phyloP scores from a whole-genome alignment of 2,113 vertebrate species.

The Psophia crepitans region DNA sequence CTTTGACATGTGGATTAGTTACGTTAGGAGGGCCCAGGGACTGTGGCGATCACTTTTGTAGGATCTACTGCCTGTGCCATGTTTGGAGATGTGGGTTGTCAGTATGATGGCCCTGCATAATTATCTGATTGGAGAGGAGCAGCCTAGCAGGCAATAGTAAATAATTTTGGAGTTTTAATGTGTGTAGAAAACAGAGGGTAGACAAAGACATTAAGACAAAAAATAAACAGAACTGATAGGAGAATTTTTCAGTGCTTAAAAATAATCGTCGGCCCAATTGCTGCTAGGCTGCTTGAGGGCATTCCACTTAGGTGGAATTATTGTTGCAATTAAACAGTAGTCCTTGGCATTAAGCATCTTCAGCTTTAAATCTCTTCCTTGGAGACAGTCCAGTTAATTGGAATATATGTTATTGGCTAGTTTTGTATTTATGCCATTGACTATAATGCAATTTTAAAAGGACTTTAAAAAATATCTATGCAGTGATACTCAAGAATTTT shows the following conservation, averaged over 20 bases:
- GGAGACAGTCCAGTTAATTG: conserved; percentile 47
- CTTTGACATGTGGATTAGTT: neutral
- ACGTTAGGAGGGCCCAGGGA: neutral
- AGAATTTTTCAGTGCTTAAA: neutral
- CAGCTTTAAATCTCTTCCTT: conserved; percentile 31
- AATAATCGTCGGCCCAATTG: neutral
- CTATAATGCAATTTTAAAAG: conserved; percentile 6
- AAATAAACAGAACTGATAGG: neutral
- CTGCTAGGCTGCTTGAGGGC: conserved; percentile 42
- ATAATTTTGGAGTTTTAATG: neutral
- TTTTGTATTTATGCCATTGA: conserved; percentile 18
- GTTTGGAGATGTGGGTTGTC: neutral
- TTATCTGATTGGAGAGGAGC: neutral
- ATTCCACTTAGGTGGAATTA: conserved; percentile 51
- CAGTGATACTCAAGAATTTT: neutral
- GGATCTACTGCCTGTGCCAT: fast-evolving
- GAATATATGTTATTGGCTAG: conserved; percentile 46
- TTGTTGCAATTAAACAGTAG: conserved; percentile 48
- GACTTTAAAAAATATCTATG: neutral
- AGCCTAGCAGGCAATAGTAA: neutral
- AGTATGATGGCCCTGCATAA: neutral
- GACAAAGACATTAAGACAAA: neutral
- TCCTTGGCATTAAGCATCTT: conserved; percentile 38
- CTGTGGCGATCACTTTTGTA: fast-evolving
- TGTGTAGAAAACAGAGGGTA: neutral